Evolutionary conservation across 2,888 invertebrate species (phyloP).

Genomic region (Mamestra brassicae): DNA sequence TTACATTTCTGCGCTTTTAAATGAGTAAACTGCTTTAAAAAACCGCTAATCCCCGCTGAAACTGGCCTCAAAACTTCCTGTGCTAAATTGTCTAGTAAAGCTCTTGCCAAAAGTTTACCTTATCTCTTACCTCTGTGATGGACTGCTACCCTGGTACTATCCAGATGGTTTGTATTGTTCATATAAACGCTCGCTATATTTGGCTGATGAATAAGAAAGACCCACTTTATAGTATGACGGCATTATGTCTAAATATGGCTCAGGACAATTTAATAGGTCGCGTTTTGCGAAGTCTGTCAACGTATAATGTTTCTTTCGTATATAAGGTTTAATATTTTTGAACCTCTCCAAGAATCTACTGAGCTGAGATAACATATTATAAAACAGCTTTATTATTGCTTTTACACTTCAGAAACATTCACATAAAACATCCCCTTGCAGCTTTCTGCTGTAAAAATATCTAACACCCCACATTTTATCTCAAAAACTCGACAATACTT

Average conservation of each 20-base stretch:
- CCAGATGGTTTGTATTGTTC: slow-evolving; percentile 10
- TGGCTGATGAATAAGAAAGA: slow-evolving; percentile 15
- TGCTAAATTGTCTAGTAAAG: slow-evolving; percentile 2
- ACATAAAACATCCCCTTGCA: background rate
- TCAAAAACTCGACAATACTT: slow-evolving; percentile 22
- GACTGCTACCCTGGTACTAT: slow-evolving; percentile 3
- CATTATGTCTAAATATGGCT: slow-evolving; percentile 52
- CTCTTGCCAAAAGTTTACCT: slow-evolving; percentile 30
- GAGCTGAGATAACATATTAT: background rate
- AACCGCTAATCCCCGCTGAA: slow-evolving; percentile 12
- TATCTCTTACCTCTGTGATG: slow-evolving; percentile 24
- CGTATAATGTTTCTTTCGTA: slow-evolving; percentile 26
- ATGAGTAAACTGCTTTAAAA: slow-evolving; percentile 4
- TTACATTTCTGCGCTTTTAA: background rate
- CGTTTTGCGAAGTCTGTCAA: slow-evolving; percentile 22
- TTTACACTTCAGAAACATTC: background rate
- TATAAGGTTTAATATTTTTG: slow-evolving; percentile 8
- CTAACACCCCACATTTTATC: slow-evolving; percentile 18
- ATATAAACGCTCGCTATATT: slow-evolving; percentile 21
- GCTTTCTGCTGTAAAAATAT: background rate
- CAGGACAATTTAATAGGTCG: slow-evolving; percentile 45
- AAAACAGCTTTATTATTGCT: background rate
- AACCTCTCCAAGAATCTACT: slow-evolving; percentile 11
- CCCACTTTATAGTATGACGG: slow-evolving; percentile 33
- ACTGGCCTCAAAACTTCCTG: slow-evolving; percentile 22